Conservation (phyloP, 2,113 vertebrate species). For the sheep (Ovis aries) region DNA sequence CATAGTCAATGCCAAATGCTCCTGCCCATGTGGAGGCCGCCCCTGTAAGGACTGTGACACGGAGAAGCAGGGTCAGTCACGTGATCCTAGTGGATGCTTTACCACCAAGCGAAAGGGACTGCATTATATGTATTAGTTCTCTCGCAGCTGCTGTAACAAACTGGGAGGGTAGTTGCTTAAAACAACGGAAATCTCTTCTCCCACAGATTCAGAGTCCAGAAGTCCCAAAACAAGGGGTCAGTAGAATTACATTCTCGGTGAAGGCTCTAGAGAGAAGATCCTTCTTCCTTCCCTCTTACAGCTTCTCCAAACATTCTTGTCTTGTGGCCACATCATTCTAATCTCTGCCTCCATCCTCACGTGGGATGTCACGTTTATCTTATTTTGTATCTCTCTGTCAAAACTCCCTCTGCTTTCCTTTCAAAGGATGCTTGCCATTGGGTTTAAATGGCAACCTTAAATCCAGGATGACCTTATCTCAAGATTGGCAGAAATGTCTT, state of each 20-base stretch:
- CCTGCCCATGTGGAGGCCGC: fast-evolving
- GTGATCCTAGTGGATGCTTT: too few species aligned
- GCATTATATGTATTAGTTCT: fast-evolving
- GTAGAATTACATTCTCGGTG: not conserved
- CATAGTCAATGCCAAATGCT: fast-evolving
- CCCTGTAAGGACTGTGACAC: fast-evolving
- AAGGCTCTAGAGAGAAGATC: not conserved
- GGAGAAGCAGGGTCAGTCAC: too few species aligned
- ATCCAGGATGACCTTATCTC: not conserved
- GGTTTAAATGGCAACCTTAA: not conserved
- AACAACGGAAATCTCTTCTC: not conserved
- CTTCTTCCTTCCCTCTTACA: not conserved
- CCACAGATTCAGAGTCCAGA: not conserved
- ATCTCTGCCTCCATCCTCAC: not conserved
- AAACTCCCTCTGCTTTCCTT: not conserved
- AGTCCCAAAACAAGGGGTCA: not conserved
- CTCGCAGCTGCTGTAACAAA: not conserved
- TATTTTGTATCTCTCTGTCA: not conserved
- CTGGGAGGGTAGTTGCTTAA: not conserved
- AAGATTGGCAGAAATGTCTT: not conserved
- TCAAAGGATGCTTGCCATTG: not conserved
- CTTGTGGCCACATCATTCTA: fast-evolving
- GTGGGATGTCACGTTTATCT: not conserved
- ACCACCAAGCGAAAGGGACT: not conserved
- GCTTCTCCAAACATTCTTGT: not conserved